These are phyloP conservation scores for Camponotus fellah DNA, from an alignment of 2,888 invertebrate genomes.

Conservation along the genomic window DNA sequence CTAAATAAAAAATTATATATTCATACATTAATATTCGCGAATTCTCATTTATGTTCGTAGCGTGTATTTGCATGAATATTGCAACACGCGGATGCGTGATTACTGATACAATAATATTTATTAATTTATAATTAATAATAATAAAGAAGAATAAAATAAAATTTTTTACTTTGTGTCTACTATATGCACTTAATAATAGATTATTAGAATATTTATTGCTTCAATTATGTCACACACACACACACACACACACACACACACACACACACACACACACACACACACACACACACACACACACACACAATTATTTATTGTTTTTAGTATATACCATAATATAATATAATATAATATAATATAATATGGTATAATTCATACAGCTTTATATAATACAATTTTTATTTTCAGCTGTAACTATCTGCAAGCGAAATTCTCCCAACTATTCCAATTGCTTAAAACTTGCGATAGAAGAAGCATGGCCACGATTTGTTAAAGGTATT, in stretches of 20 bases:
- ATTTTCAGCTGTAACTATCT: background rate
- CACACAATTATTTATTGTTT: background rate
- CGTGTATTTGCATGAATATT: background rate
- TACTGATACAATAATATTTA: background rate
- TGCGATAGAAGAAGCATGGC: background rate
- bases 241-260: too few relatives aligned
- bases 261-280: too few relatives aligned
- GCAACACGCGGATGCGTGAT: background rate
- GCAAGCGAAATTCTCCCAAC: background rate
- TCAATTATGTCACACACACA: background rate
- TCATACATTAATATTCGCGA: background rate
- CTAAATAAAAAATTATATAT: background rate
- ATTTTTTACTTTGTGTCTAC: background rate
- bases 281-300: too few relatives aligned
- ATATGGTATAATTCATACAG: background rate
- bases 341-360: too few relatives aligned
- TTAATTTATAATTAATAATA: background rate
- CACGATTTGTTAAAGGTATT: slow-evolving; percentile 11
- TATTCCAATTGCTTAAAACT: background rate
- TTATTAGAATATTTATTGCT: background rate
- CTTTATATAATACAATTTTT: background rate
- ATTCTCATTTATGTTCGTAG: background rate
- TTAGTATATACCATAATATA: too few relatives aligned
- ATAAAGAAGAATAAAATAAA: background rate
- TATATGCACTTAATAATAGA: background rate